Evolutionary conservation across 1,140 invertebrate species (phyloP).

Genomic region (Bombus cullumanus): DNA sequence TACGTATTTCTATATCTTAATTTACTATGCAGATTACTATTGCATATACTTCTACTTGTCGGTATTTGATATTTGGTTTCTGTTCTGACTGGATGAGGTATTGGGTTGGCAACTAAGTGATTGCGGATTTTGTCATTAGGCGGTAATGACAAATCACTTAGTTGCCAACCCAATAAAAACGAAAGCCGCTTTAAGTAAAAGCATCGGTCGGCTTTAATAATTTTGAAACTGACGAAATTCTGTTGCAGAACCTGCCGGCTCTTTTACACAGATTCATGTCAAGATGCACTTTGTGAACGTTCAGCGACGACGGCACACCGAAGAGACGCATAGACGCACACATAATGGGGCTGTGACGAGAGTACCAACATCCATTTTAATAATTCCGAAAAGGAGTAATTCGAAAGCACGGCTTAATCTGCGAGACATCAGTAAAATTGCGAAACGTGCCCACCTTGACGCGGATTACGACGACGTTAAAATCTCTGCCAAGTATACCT

Average conservation of each 20-base stretch:
- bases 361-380: slow-evolving; percentile 21
- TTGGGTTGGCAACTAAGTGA: too few relatives aligned
- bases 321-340: neutral
- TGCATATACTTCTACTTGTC: too few relatives aligned
- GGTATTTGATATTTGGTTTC: too few relatives aligned
- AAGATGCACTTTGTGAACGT: slow-evolving; percentile 23
- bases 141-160: too few relatives aligned
- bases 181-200: too few relatives aligned
- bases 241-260: neutral
- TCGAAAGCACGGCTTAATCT: neutral
- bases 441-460: neutral
- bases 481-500: too few relatives aligned
- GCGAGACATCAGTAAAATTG: neutral
- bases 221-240: slow-evolving; percentile 19
- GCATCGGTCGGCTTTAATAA: slow-evolving; percentile 12
- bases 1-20: too few relatives aligned
- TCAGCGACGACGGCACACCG: neutral
- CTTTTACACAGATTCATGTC: slow-evolving; percentile 26
- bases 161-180: too few relatives aligned
- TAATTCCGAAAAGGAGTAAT: slow-evolving; percentile 5
- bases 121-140: too few relatives aligned
- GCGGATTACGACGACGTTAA: too few relatives aligned
- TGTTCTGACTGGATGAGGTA: too few relatives aligned
- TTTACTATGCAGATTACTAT: too few relatives aligned
- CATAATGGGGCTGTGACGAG: neutral